phyloP scores from a whole-genome alignment of 1,140 invertebrate genomes.

The Nebria ingens region DNA sequence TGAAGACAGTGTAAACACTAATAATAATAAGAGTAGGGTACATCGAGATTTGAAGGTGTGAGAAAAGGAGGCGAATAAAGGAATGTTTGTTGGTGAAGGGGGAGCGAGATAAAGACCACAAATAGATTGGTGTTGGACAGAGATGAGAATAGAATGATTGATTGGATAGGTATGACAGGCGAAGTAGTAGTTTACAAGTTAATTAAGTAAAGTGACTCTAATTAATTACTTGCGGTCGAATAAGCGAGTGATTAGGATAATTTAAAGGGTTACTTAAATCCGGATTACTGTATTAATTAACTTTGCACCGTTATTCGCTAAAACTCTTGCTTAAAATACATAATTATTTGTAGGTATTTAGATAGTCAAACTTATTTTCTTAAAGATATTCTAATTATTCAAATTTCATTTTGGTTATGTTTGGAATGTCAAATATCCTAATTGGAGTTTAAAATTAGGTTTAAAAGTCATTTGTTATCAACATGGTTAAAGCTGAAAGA shows the following conservation, averaged over 20 bases:
- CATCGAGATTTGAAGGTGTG: neutral
- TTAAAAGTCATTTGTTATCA: neutral
- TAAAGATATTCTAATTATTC: too few relatives aligned
- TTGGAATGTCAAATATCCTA: neutral
- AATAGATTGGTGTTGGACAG: neutral
- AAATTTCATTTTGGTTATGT: too few relatives aligned
- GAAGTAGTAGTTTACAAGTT: conserved; percentile 7
- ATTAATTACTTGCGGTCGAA: conserved; percentile 1
- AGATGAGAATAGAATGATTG: neutral
- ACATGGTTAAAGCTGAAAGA: neutral
- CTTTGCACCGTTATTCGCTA: too few relatives aligned
- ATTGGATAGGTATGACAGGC: conserved; percentile 3
- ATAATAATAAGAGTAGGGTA: neutral
- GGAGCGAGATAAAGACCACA: too few relatives aligned
- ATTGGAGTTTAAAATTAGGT: conserved; percentile 8
- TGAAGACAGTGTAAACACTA: conserved; percentile 14
- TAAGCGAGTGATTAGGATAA: conserved; percentile 6
- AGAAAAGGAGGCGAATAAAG: neutral
- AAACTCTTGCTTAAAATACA: too few relatives aligned
- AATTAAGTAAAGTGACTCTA: conserved; percentile 7
- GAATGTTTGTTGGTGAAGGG: neutral
- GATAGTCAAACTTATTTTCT: too few relatives aligned
- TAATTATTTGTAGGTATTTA: too few relatives aligned
- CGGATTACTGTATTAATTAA: conserved; percentile 4
- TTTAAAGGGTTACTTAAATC: neutral